Evolutionary conservation across 1,140 invertebrate species (phyloP).

Genomic region (Drosophila mauritiana): DNA sequence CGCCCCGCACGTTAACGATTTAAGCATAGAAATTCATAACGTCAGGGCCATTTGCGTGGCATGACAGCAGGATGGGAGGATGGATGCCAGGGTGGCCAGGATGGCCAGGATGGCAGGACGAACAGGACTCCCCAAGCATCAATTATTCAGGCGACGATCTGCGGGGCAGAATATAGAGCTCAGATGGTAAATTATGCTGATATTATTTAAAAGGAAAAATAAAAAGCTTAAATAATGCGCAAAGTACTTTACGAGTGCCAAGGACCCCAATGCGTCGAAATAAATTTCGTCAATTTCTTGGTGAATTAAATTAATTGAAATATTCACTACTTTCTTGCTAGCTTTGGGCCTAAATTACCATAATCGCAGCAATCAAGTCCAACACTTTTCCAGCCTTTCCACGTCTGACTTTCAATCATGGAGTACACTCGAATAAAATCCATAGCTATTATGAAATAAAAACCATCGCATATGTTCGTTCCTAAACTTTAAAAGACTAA

Average conservation of each 20-base stretch:
- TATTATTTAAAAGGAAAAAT: slow-evolving; percentile 9
- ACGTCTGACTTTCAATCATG: slow-evolving; percentile 55
- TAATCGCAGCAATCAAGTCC: slow-evolving; percentile 8
- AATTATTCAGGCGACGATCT: slow-evolving; percentile 13
- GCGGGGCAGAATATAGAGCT: background rate
- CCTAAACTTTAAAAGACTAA: background rate
- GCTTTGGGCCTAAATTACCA: background rate
- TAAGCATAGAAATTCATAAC: slow-evolving; percentile 25
- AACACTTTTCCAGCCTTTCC: background rate
- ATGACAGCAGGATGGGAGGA: slow-evolving; percentile 1
- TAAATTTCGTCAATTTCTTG: background rate
- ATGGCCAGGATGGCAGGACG: background rate
- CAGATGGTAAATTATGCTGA: slow-evolving; percentile 13
- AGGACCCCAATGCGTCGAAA: too few species aligned
- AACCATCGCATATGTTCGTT: background rate
- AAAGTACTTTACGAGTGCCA: background rate
- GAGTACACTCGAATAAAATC: slow-evolving; percentile 7
- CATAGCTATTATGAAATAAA: background rate
- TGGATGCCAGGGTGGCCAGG: background rate
- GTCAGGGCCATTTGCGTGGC: slow-evolving; percentile 13
- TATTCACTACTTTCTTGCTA: background rate
- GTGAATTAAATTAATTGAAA: background rate
- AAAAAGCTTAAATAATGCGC: slow-evolving; percentile 10
- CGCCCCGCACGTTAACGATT: slow-evolving; percentile 8
- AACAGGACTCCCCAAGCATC: slow-evolving; percentile 1